Evolutionary conservation across 2,888 invertebrate genomes (phyloP).

Genomic region (Synergus laeviventris): DNA sequence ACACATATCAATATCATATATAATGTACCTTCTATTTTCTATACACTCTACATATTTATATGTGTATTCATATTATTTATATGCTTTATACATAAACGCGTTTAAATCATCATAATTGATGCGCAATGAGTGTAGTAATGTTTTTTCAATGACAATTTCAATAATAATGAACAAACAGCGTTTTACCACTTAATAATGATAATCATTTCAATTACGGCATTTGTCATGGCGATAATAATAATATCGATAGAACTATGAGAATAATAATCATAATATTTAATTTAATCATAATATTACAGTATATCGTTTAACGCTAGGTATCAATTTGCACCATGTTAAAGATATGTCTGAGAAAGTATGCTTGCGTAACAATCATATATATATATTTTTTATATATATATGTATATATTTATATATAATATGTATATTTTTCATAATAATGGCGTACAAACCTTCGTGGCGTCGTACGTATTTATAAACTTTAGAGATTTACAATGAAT

Average conservation of each 20-base stretch:
- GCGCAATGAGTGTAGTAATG: slow-evolving; percentile 28
- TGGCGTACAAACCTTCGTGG: slow-evolving; percentile 39
- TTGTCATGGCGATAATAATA: slow-evolving; percentile 24
- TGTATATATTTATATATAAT: slow-evolving; percentile 43
- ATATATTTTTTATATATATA: slow-evolving; percentile 33
- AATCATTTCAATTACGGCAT: slow-evolving; percentile 13
- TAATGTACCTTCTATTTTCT: slow-evolving; percentile 37
- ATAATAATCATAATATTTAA: slow-evolving; percentile 36
- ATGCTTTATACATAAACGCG: slow-evolving; percentile 43
- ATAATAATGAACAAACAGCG: slow-evolving; percentile 9
- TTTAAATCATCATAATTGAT: slow-evolving; percentile 10
- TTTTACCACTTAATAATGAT: slow-evolving; percentile 26
- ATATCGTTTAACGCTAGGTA: slow-evolving; percentile 41
- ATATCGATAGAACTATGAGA: slow-evolving; percentile 31
- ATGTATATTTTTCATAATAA: slow-evolving; percentile 41
- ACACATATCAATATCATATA: slow-evolving; percentile 39
- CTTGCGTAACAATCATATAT: slow-evolving; percentile 42
- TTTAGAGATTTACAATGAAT: slow-evolving; percentile 41
- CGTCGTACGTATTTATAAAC: slow-evolving; percentile 39
- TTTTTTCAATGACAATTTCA: slow-evolving; percentile 37
- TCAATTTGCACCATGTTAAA: slow-evolving; percentile 49
- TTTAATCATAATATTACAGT: slow-evolving; percentile 39
- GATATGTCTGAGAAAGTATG: slow-evolving; percentile 48
- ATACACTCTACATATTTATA: slow-evolving; percentile 45
- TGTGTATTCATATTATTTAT: slow-evolving; percentile 41